Base-by-base conservation (phyloP, 2,113 vertebrate genomes). In the Proterorhinus semilunaris region DNA sequence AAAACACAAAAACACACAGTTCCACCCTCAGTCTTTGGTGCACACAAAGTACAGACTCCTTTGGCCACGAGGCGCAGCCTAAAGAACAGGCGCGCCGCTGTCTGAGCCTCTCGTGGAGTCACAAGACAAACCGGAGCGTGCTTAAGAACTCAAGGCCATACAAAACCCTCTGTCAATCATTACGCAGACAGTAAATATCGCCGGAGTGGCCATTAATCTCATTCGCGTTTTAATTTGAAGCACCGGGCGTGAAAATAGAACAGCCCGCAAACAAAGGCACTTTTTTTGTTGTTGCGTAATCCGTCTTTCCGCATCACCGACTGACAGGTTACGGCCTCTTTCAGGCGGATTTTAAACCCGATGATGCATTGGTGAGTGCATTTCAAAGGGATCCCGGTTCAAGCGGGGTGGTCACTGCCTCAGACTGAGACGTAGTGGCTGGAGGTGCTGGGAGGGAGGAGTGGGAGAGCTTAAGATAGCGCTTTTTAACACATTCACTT, bases 121-220 rank as follows among this genome's bases (percentile, higher is more conserved):
- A 89, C 86, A 85, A 90, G 90, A 90, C 27, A 36, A 36, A 36
- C 78, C 52, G 62, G 9, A 69, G 50, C 42, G 69, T n/a, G 68
- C 61, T 15, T 47, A 47, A 57, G n/a, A 67, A 66, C 72, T 43
- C 44, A 17, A 42, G 50, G 61, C 51, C 9, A 47, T 17, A 59
- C 47, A 49, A 65, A 65, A 65, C 15, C 8, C 6, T 50, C 11
- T 51, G 42, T 72, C 59, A 61, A 7, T 76, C 64, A 70, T 65
- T 45, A 43, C 55, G 9, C 5, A 13, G 9, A 50, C 0, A 6
- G 10, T 64, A n/a, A 54, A 75, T 52, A 70, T 74, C 47, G 7
- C 36, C 62, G 4, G 27, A 10, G 7, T 8, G 12, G 51, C 11
- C 43, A 27, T 43, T 71, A 15, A 70, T 65, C 6, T 11, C 10